A percentile compares a stretch with the other conserved stretches of the same genome.
These are phyloP conservation scores for Andrena hattorfiana DNA, from an alignment of 2,888 invertebrate species.

Conservation along the genomic window DNA sequence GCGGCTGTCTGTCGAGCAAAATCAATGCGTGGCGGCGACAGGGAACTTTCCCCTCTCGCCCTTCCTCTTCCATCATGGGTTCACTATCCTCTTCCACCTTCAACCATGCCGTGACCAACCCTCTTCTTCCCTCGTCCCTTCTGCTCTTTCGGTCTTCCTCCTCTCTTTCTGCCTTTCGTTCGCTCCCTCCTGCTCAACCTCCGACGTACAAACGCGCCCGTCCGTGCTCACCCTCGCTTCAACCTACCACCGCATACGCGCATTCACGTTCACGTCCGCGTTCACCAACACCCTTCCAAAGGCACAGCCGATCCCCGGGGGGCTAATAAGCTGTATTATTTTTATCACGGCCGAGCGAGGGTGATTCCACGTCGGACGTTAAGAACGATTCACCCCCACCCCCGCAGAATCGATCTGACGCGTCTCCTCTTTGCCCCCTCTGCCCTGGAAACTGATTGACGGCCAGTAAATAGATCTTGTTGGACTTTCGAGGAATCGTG, in stretches of 20 bases:
- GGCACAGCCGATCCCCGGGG: slow-evolving; percentile 60
- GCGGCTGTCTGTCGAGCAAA: slow-evolving; percentile 83
- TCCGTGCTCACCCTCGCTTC: slow-evolving; percentile 38
- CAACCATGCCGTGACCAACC: slow-evolving; percentile 57
- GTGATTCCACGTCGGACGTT: slow-evolving; percentile 53
- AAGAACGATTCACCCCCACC: slow-evolving; percentile 34
- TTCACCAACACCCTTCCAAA: slow-evolving; percentile 16
- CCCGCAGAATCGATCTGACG: background rate
- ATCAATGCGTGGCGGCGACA: slow-evolving; percentile 83
- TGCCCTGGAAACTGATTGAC: background rate
- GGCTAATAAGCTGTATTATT: slow-evolving; percentile 80
- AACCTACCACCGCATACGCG: slow-evolving; percentile 23
- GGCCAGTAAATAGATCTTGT: background rate
- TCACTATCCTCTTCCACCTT: slow-evolving; percentile 63
- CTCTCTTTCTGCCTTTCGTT: slow-evolving; percentile 50
- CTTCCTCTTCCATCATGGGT: slow-evolving; percentile 57
- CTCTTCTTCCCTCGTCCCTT: slow-evolving; percentile 57
- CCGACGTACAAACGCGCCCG: slow-evolving; percentile 51
- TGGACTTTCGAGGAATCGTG: background rate
- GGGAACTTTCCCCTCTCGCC: slow-evolving; percentile 72
- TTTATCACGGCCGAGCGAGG: slow-evolving; percentile 73
- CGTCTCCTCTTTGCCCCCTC: background rate
- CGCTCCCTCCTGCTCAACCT: slow-evolving; percentile 45
- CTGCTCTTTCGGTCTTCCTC: slow-evolving; percentile 47
- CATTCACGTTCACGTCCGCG: slow-evolving; percentile 4